These are phyloP conservation scores for Scaptodrosophila lebanonensis DNA, from an alignment of 1,140 invertebrate genomes.

Conservation along the genomic window DNA sequence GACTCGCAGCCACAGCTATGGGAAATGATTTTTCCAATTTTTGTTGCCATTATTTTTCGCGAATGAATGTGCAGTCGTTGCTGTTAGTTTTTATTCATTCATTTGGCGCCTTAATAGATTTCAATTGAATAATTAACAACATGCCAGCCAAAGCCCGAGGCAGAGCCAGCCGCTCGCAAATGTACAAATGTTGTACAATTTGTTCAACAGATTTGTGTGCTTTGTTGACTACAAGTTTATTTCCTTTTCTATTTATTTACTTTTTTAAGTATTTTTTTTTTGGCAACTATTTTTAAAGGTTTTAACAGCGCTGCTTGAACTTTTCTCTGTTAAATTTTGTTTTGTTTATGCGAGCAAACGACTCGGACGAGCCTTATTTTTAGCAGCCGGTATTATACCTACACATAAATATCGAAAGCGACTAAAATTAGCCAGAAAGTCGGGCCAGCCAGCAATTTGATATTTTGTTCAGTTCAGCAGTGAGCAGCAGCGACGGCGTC, in stretches of 20 bases:
- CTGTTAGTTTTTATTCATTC: slow-evolving; percentile 28
- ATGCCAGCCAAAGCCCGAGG: slow-evolving; percentile 26
- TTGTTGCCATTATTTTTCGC: slow-evolving; percentile 15
- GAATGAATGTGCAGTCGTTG: slow-evolving; percentile 7
- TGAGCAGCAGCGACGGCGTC: no score
- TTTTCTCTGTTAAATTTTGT: slow-evolving; percentile 16
- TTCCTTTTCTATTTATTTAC: no score
- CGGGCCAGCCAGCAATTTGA: slow-evolving; percentile 18
- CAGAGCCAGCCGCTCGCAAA: no score
- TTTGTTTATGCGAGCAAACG: slow-evolving; percentile 46
- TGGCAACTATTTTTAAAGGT: no score
- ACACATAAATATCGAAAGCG: slow-evolving; percentile 23
- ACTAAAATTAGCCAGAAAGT: slow-evolving; percentile 51
- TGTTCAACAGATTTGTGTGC: slow-evolving; percentile 64
- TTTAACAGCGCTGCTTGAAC: no score
- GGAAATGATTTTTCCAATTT: slow-evolving; percentile 1
- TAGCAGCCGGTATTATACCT: slow-evolving; percentile 69
- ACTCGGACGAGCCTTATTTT: slow-evolving; percentile 48
- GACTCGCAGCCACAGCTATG: no score
- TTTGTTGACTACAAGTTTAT: no score
- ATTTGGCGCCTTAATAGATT: slow-evolving; percentile 58
- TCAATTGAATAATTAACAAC: slow-evolving; percentile 75
- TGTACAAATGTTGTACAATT: slow-evolving; percentile 44
- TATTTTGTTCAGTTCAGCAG: no score
- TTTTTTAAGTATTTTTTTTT: slow-evolving; percentile 20